A percentile compares a stretch with the other conserved stretches of the same genome.
phyloP scores from a whole-genome alignment of 2,797 vertebrate species.

The Mormyrops attenuatus region DNA sequence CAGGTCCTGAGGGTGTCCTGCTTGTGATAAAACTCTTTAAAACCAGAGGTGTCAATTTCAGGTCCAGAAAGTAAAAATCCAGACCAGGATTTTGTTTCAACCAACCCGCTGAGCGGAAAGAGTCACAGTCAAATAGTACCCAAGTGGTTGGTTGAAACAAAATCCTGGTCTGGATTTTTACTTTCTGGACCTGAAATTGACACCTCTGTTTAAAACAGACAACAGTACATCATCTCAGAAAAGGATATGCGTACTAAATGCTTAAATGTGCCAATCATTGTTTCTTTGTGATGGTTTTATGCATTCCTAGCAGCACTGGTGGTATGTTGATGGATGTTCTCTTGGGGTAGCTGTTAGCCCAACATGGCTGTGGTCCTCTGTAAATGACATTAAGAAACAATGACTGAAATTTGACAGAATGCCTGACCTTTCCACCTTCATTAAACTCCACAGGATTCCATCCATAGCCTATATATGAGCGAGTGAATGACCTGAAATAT shows the following conservation, averaged over 20 bases:
- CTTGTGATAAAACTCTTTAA: background rate
- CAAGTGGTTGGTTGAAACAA: no score
- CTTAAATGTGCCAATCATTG: background rate
- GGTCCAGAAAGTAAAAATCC: no score
- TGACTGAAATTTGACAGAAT: background rate
- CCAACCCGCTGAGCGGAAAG: no score
- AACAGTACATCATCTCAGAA: background rate
- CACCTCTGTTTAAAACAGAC: background rate
- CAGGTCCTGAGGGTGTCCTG: background rate
- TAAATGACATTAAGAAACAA: background rate
- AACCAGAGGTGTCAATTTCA: no score
- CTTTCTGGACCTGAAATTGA: no score
- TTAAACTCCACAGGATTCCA: background rate
- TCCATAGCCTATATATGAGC: background rate
- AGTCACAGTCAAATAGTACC: no score
- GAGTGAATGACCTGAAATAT: background rate
- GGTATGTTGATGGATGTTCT: background rate
- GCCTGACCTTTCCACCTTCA: background rate
- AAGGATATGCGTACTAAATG: background rate
- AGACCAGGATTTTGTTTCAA: no score
- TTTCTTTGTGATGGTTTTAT: background rate
- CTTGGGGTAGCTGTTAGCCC: background rate
- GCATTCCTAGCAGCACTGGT: background rate
- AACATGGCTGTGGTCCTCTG: background rate
- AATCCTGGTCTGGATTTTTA: no score